These are phyloP conservation scores for Notiomystis cincta DNA, from an alignment of 2,113 vertebrate genomes.

Conservation along the genomic window DNA sequence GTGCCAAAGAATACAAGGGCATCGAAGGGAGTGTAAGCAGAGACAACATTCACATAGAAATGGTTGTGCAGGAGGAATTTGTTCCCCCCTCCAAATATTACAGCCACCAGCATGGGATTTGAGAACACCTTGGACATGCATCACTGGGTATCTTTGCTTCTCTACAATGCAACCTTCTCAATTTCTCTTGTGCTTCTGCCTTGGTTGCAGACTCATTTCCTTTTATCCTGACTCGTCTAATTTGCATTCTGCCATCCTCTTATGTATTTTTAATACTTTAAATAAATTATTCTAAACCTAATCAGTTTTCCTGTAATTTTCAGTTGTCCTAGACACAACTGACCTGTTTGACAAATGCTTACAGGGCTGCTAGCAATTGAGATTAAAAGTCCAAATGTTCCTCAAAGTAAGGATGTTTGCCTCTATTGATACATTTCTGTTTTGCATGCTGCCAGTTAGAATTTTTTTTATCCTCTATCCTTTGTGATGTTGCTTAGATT, in stretches of 20 bases:
- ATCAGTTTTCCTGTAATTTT: neutral
- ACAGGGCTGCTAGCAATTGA: neutral
- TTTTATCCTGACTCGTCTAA: neutral
- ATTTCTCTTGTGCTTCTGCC: neutral
- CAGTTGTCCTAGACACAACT: neutral
- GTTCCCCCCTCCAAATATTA: neutral
- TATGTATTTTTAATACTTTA: neutral
- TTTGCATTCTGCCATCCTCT: neutral
- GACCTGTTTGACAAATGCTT: neutral
- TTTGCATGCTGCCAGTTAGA: neutral
- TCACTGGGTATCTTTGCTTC: neutral
- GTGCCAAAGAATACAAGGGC: neutral
- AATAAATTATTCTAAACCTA: neutral
- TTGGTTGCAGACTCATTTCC: neutral
- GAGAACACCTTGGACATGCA: neutral
- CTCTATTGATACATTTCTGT: neutral
- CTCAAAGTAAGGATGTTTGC: neutral
- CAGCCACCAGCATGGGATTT: neutral
- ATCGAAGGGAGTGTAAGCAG: neutral
- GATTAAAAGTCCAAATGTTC: neutral
- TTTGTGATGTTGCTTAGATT: neutral
- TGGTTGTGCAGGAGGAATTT: neutral
- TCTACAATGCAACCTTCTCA: neutral
- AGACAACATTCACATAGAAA: neutral
- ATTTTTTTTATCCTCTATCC: neutral